Percentiles rank a stretch among this genome's conserved stretches.
Evolutionary conservation across 2,888 invertebrate genomes (phyloP).

Genomic region (Torymus texanus): DNA sequence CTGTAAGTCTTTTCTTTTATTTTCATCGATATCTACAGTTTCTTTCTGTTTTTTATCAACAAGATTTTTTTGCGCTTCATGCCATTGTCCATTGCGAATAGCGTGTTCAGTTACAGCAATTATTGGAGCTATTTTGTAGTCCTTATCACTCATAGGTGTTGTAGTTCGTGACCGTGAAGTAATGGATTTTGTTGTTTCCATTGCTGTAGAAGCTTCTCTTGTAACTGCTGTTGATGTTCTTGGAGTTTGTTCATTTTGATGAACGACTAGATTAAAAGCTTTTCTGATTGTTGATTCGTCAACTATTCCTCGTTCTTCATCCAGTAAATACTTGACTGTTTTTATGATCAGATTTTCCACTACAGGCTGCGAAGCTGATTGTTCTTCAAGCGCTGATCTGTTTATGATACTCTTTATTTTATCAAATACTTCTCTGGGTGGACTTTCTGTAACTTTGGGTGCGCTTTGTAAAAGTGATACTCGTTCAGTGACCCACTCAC

Average conservation of each 20-base stretch:
- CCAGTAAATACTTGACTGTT: slow-evolving; percentile 60
- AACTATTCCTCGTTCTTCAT: slow-evolving; percentile 47
- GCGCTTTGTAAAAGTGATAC: slow-evolving; percentile 1
- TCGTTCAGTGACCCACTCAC: slow-evolving; percentile 18
- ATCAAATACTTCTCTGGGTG: slow-evolving; percentile 37
- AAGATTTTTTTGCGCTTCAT: slow-evolving; percentile 9
- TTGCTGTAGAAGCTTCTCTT: neutral
- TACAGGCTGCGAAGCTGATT: slow-evolving; percentile 55
- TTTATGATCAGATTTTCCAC: slow-evolving; percentile 65
- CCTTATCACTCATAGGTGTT: neutral
- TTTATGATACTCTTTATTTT: slow-evolving; percentile 55
- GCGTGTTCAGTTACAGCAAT: slow-evolving; percentile 10
- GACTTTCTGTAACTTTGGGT: neutral
- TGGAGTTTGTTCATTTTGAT: neutral
- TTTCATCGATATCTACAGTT: neutral
- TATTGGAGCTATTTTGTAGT: slow-evolving; percentile 19
- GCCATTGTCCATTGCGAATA: neutral
- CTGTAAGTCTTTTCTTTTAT: neutral
- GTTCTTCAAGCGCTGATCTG: slow-evolving; percentile 57
- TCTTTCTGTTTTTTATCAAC: neutral
- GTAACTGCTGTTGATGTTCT: neutral
- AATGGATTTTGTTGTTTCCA: slow-evolving; percentile 1
- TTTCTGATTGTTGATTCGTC: slow-evolving; percentile 58
- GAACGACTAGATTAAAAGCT: slow-evolving; percentile 53
- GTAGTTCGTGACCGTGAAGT: neutral